Conservation (phyloP, 2,888 invertebrate genomes). For the Hirtodrosophila histrioides region DNA sequence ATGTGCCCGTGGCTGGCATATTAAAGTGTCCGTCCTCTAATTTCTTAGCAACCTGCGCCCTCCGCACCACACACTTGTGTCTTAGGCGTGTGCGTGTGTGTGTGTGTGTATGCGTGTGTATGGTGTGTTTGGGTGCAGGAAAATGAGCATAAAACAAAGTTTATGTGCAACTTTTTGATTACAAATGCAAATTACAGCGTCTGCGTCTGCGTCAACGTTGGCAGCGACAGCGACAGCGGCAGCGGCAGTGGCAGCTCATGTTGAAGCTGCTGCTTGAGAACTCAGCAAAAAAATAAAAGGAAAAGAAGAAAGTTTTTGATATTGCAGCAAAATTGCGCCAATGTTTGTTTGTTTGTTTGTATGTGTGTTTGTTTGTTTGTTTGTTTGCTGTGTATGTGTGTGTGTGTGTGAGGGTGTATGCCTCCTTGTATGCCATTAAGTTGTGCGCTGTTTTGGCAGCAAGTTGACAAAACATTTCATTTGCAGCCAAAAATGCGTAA, state of each 20-base stretch:
- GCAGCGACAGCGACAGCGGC: constrained; percentile 12
- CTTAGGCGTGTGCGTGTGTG: neutral
- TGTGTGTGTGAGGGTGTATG: constrained; percentile 15
- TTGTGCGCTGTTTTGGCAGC: constrained; percentile 72
- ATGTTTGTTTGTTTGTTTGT: constrained; percentile 67
- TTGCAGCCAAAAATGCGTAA: constrained; percentile 66
- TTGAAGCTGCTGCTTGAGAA: constrained; percentile 33
- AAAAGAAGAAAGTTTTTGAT: constrained; percentile 38
- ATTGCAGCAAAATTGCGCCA: constrained; percentile 70
- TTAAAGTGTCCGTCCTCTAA: constrained; percentile 55
- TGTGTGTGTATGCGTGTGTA: constrained; percentile 2
- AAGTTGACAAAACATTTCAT: constrained; percentile 77
- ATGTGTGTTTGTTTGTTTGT: constrained; percentile 34
- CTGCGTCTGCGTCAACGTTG: constrained; percentile 19
- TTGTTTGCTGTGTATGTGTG: constrained; percentile 6
- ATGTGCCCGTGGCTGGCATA: constrained; percentile 30
- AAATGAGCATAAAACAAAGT: constrained; percentile 75
- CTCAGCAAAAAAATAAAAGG: constrained; percentile 6
- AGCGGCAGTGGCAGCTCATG: constrained; percentile 3
- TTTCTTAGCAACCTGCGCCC: constrained; percentile 44
- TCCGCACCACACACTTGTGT: constrained; percentile 12
- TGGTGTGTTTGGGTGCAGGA: constrained; percentile 40
- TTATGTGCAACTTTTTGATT: constrained; percentile 78
- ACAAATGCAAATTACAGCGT: constrained; percentile 77
- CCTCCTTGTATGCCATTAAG: constrained; percentile 38